Base-by-base conservation (phyloP, 2,888 invertebrate species). In the Choristoneura rosaceana region DNA sequence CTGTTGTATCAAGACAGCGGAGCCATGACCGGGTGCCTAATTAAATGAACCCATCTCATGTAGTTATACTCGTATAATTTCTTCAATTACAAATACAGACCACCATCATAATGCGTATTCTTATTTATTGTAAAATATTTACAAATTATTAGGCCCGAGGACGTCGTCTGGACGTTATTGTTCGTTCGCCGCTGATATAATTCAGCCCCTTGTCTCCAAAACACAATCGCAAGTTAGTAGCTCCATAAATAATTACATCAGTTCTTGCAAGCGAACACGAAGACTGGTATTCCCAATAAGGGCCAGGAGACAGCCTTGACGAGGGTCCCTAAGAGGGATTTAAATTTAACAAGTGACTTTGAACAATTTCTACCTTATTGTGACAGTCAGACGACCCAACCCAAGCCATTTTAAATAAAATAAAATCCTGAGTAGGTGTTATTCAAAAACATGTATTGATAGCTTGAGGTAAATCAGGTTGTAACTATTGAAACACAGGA, bases 281-380 rank as follows among this genome's bases (percentile, higher is more conserved):
- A 83, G 79, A 80, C 81, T 80, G 62, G 62, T 71, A 80, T 71
- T 43, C 61, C 69, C 52, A 71, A 75, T 78, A 76, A 78, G 76
- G 78, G 77, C 75, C 77, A 82, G 78, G 78, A 80, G 73, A 79
- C 79, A 61, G 65, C 25, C 80, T 80, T 89, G 89, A 88, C 82
- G 82, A 89, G 88, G 89, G 87, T 88, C 76, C 70, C 77, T 76
- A 76, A 80, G 74, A 75, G 76, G 71, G 79, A 80, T 82, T 82
- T 78, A 83, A 83, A 83, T 80, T 85, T 83, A 84, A 85, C 86
- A 84, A 77, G 68, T 59, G 59, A 52, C 71, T 70, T 75, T 77
- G 64, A 74, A 76, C 74, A 81, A 79, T 80, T 75, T 79, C 73
- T 74, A 65, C 78, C 77, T 73, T 81, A 77, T 76, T 73, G 52